Base-by-base conservation (phyloP, 2,797 vertebrate genomes). In the Gymnoscopelus microlampas region DNA sequence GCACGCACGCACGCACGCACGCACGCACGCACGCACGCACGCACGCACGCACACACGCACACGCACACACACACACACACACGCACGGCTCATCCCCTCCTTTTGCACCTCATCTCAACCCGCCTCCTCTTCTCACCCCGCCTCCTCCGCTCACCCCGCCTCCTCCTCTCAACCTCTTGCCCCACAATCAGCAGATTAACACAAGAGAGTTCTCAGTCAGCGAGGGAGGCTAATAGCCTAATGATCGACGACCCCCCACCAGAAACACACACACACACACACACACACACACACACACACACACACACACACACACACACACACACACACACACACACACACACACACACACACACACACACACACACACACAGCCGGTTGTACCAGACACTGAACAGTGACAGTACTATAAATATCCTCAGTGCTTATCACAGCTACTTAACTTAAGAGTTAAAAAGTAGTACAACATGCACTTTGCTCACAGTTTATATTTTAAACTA, bases 141-240 rank as follows among this genome's bases (percentile, higher is more conserved):
- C 24, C 7, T 39, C 14, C 10, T 48, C 54, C 15, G n/a, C n/a
- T n/a, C 44, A 56, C 24, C 60, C 55, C 44, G 1, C 24, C 7
- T 39, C 14, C 10, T 48, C 54, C 15, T 49, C 59, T 44, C 59
- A 39, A 35, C 7, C 23, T 23, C 57, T 74, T 53, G 60, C 26
- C 49, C 66, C 39, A 66, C 24, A 70, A 61, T 68, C 61, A 63
- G 54, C 63, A 66, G 56, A 75, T 81, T 80, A 81, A 15, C 29
- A 39, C 49, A 7, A 76, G 35, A 65, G 26, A 76, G 54, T 49
- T 51, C 56, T 77, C 60, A 51, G 57, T 68, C 64, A 66, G 12
- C 7, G n/a, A 50, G 24, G 32, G n/a, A 50, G 24, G 32, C 53
- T 24, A 23, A 39, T 47, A 50, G 53, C 14, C 57, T 14, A 24